Conservation (phyloP, 2,888 invertebrate species). For the Rugalucina vietnamica region DNA sequence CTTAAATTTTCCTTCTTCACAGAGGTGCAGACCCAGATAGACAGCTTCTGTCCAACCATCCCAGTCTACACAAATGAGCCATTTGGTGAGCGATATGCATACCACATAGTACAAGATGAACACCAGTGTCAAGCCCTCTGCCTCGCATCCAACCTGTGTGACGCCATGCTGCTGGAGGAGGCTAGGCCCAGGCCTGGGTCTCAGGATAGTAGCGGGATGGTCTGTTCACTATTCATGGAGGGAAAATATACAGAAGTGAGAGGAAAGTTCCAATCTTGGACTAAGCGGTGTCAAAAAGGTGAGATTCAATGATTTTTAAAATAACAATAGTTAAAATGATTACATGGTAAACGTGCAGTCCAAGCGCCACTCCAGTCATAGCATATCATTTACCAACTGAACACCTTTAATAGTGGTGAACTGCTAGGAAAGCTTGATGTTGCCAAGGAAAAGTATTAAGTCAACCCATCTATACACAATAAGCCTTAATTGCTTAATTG, state of each 20-base stretch:
- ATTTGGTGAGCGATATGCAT: constrained; percentile 11
- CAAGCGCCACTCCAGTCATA: no score
- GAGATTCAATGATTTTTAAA: no score
- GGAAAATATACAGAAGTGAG: neutral
- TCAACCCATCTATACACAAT: no score
- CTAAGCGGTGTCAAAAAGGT: neutral
- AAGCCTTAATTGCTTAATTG: no score
- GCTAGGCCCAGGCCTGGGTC: no score
- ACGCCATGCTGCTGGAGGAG: neutral
- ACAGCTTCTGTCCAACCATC: neutral
- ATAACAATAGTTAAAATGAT: no score
- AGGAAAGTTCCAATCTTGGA: neutral
- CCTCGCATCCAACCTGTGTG: neutral
- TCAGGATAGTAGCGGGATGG: no score
- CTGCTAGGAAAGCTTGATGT: no score
- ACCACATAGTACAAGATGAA: neutral
- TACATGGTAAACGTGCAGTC: no score
- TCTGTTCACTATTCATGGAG: neutral
- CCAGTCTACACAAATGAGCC: neutral
- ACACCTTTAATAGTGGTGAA: no score
- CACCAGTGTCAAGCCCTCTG: constrained; percentile 16
- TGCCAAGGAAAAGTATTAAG: no score
- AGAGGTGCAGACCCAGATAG: neutral
- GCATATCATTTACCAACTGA: no score
- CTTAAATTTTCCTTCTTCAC: neutral